A percentile compares a stretch with the other conserved stretches of the same genome.
These are phyloP conservation scores for Onychorhynchus coronatus DNA, from an alignment of 2,113 vertebrate genomes.

Conservation along the genomic window DNA sequence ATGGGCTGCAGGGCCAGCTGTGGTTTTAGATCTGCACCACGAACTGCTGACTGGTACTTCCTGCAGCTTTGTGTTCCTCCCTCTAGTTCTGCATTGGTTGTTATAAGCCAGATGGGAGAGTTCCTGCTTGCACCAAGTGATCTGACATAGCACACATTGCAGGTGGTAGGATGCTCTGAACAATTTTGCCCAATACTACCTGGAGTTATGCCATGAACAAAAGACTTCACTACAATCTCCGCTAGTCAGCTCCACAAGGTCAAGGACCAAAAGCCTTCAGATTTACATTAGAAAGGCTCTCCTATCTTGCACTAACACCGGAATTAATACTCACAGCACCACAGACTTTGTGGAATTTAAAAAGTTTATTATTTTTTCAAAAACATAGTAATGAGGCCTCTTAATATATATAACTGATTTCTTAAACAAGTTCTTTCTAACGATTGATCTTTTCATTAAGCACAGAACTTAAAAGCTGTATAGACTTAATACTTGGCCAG, in stretches of 20 bases:
- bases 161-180: rapidly evolving
- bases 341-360: not conserved
- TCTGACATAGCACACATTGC: not conserved
- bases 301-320: not conserved
- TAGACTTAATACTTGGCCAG: not conserved
- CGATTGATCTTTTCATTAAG: not conserved
- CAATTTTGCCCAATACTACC: not conserved
- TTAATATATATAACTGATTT: not conserved
- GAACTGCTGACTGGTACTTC: not conserved
- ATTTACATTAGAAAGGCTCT: not conserved
- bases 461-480: not conserved
- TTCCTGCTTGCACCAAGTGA: not conserved
- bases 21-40: not conserved
- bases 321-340: not conserved
- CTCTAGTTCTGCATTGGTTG: not conserved
- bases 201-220: not conserved
- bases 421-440: not conserved
- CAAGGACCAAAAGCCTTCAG: not conserved
- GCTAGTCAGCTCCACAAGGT: not conserved
- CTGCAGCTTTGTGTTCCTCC: not conserved
- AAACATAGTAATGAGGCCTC: not conserved
- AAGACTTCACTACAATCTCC: not conserved
- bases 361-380: not conserved
- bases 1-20: not conserved
- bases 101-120: not conserved